Evolutionary conservation across 2,888 invertebrate species (phyloP).

Genomic region (Drosophila pseudotakahashii): DNA sequence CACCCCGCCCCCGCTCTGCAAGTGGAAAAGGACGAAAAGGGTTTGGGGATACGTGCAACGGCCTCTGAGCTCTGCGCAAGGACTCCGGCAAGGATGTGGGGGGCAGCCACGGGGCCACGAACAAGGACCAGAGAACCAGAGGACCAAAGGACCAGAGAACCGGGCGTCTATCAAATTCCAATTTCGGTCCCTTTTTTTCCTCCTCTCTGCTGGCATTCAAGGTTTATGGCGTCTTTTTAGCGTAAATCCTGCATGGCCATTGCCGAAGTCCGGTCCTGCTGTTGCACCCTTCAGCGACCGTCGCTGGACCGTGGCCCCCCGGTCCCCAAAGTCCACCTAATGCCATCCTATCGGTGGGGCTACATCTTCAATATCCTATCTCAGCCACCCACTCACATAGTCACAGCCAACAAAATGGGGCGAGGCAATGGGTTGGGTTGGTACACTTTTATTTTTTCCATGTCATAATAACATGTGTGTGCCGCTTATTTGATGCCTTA

Average conservation of each 20-base stretch:
- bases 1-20: background rate
- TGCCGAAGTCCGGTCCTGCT: conserved; percentile 25
- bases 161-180: conserved; percentile 80
- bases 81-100: conserved; percentile 43
- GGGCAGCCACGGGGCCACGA: conserved; percentile 36
- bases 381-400: background rate
- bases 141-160: conserved; percentile 28
- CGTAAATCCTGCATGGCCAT: conserved; percentile 70
- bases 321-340: conserved; percentile 2
- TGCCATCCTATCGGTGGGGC: conserved; percentile 27
- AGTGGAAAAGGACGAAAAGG: conserved; percentile 17
- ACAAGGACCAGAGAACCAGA: conserved; percentile 28
- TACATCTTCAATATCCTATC: conserved; percentile 12
- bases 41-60: conserved; percentile 60
- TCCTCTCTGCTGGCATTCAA: conserved; percentile 57
- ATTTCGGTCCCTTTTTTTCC: conserved; percentile 74
- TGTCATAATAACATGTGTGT: conserved; percentile 33
- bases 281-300: conserved; percentile 39
- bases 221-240: conserved; percentile 79
- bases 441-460: conserved; percentile 37
- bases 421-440: conserved; percentile 1
- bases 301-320: conserved; percentile 41
- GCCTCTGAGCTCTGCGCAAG: conserved; percentile 65
- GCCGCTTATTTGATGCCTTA: conserved; percentile 1
- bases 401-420: background rate